Evolutionary conservation across 2,113 vertebrate species (phyloP), one percentile per base, ranked within the genome.

Genomic region (Scalopus aquaticus): DNA sequence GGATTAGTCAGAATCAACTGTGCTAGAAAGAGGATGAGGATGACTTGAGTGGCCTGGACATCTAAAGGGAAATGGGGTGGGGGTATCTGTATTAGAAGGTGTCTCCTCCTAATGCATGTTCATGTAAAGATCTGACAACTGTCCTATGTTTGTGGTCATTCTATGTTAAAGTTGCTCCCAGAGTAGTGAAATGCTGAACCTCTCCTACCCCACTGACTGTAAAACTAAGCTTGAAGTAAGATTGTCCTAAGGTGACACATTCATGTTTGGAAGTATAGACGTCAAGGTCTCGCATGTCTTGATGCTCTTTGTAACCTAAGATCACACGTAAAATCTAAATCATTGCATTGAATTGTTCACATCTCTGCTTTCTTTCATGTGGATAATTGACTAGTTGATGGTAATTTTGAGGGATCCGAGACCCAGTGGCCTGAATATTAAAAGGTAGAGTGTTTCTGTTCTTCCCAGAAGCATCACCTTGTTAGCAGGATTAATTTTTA

Each of bases 401-500:
- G 30, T 73, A 77, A 42, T 88, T 84, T 49, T 6, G 32, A 22
- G 19, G 10, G 24, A 76, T 64, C 44, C 24, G 44, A 82, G 92
- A 78, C 49, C 72, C 35, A 44, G 1, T 62, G 15, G 37, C 35
- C 82, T 90, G 44, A 54, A 84, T 87, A 46, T 77, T 77, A 77
- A 58, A 94, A 37, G 37, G 12, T 32, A 0, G 2, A 22, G 13
- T 30, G 24, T 62, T 85, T 90, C 28, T 88, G 2, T 77, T 78
- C 42, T 62, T n/a, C 30, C 70, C 72, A 37, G 54, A 92, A 87
- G 26, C 60, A 13, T 80, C 60, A 51, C 26, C 64, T 96, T 39
- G 4, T 85, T 93, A 83, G 83, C 62, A 62, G 32, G 92, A 73
- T 94, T 94, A 97, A 88, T 72, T 88, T 95, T 94, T 87, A 82